Percentiles rank a stretch among this genome's conserved stretches.
These are phyloP conservation scores for Ptyas mucosa DNA, from an alignment of 2,113 vertebrate species.

Conservation along the genomic window DNA sequence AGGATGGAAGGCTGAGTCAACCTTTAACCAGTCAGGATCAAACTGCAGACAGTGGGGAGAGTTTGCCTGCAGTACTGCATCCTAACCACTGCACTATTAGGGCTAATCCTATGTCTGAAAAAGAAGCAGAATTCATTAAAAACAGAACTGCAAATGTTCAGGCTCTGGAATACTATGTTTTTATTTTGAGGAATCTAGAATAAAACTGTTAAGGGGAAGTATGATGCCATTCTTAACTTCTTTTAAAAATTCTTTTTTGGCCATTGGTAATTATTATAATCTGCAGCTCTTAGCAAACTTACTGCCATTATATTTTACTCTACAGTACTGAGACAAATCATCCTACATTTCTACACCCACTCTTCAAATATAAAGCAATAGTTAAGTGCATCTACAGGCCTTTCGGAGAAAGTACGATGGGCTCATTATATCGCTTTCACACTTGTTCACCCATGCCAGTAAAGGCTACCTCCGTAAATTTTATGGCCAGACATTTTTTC, in stretches of 20 bases:
- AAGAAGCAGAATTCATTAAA: background rate
- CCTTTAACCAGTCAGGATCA: background rate
- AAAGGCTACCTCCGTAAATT: slow-evolving; percentile 11
- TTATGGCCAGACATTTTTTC: slow-evolving; percentile 10
- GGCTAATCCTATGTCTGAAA: background rate
- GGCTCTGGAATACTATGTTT: background rate
- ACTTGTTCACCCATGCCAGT: slow-evolving; percentile 4
- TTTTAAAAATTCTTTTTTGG: background rate
- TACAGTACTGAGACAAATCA: background rate
- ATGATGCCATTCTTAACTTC: background rate
- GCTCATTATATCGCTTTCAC: slow-evolving; percentile 8
- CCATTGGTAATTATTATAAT: background rate
- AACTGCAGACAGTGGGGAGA: background rate
- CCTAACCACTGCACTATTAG: too few relatives aligned
- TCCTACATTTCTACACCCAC: background rate
- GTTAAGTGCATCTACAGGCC: background rate
- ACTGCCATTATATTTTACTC: background rate
- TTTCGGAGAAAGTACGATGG: background rate
- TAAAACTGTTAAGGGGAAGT: background rate
- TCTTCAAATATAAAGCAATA: background rate
- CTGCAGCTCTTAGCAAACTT: background rate
- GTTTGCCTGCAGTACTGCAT: background rate
- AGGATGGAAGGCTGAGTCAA: background rate
- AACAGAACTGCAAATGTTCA: background rate
- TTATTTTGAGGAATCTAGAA: background rate